Base-by-base conservation (phyloP, 1,140 invertebrate genomes). In the Lanistes nyassanus region DNA sequence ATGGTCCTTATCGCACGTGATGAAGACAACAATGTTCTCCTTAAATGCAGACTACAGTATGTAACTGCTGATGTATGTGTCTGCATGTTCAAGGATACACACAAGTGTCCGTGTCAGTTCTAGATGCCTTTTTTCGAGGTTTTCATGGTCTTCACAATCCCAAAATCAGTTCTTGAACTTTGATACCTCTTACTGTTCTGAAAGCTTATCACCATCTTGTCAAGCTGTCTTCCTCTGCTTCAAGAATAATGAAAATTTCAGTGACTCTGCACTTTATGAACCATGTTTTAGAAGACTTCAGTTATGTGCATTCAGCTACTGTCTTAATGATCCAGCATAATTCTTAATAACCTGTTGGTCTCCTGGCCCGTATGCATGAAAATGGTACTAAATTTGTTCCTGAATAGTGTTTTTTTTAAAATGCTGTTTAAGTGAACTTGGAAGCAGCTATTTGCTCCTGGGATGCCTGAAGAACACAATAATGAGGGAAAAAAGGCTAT, bases 1-100 rank as follows among this genome's bases (percentile, higher is more conserved):
- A 85, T 84, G 76, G 75, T 85, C 7, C 77, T 91, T 11, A 53
- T 91, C 34, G 80, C 91, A 34, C 89, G 89, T 16, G 86, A 90
- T 82, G 77, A 77, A 21, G 87, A 87, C 70, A 89, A 91, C 74
- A 82, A 81, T 16, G 76, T 89, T n/a, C 68, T 90, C 13, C 87
- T 82, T 71, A 85, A 88, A 60, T 83, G 84, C 37, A 87, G 83
- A 78, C 77, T 90, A 31, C 83, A 84, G 89, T 90, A 76, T 82
- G 83, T 47, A 9, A 26, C 51, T 36, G 4, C 58, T 37, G 11
- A 11, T 47, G 23, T 51, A n/a, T 34, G 66, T 21, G 29, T 73
- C 26, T 66, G 29, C 42, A 47, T 47, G 9, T 47, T 47, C 9
- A 47, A 53, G 39, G 26, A 51, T n/a, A n/a, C n/a, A n/a, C n/a